phyloP scores from a whole-genome alignment of 1,140 invertebrate species.

The Melitaea cinxia region DNA sequence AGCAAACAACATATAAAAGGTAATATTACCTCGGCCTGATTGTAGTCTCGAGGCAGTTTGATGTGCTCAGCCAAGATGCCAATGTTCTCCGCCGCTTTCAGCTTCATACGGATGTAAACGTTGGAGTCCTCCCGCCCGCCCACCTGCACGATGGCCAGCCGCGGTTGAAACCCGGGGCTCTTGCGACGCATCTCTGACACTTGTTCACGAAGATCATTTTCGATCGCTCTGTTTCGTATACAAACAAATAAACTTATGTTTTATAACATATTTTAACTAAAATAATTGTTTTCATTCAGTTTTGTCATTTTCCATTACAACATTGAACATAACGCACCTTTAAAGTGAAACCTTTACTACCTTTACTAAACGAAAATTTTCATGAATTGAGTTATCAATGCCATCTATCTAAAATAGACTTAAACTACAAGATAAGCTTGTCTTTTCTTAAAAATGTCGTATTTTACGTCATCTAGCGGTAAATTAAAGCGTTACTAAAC shows the following conservation, averaged over 20 bases:
- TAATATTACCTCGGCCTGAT: slow-evolving; percentile 89
- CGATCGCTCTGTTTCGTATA: slow-evolving; percentile 86
- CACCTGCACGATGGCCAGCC: slow-evolving; percentile 93
- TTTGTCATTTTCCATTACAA: too few species aligned
- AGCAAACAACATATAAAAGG: too few species aligned
- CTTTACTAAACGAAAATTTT: too few species aligned
- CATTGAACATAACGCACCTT: too few species aligned
- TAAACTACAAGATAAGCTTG: too few species aligned
- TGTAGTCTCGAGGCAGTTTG: slow-evolving; percentile 90
- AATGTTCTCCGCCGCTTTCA: slow-evolving; percentile 95
- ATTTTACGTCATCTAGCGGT: too few species aligned
- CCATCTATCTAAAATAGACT: too few species aligned
- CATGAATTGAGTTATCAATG: too few species aligned
- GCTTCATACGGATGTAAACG: slow-evolving; percentile 98
- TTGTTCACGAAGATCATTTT: slow-evolving; percentile 85
- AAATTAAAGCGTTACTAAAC: too few species aligned
- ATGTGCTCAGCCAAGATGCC: slow-evolving; percentile 93
- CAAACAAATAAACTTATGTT: slow-evolving; percentile 17
- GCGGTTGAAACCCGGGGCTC: slow-evolving; percentile 86
- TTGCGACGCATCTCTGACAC: slow-evolving; percentile 84
- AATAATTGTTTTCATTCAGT: neutral
- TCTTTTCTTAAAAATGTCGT: too few species aligned
- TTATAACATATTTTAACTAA: too few species aligned
- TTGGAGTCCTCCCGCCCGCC: slow-evolving; percentile 98
- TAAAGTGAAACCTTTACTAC: too few species aligned